Percentiles rank a stretch among this genome's conserved stretches.
These are phyloP conservation scores for Halichoeres trimaculatus DNA, from an alignment of 2,113 vertebrate genomes.

Conservation along the genomic window DNA sequence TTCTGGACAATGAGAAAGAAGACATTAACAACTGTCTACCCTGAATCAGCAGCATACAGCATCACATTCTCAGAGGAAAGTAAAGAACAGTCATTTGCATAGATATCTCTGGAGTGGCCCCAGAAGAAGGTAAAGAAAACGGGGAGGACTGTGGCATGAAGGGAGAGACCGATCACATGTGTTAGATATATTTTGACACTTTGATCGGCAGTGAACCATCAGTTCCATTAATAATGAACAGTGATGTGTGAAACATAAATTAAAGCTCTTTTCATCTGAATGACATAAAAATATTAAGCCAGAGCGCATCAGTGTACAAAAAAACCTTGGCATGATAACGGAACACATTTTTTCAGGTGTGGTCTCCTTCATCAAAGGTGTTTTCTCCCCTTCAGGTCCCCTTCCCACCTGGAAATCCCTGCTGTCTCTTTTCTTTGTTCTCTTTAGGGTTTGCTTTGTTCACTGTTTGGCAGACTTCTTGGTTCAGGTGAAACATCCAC, in stretches of 20 bases:
- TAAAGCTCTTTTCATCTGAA: conserved; percentile 15
- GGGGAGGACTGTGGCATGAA: background rate
- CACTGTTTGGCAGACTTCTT: conserved; percentile 31
- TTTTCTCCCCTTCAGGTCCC: conserved; percentile 12
- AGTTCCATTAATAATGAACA: background rate
- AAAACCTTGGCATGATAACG: conserved; percentile 55
- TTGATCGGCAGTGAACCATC: conserved; percentile 13
- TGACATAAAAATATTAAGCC: conserved; percentile 3
- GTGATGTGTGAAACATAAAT: conserved; percentile 29
- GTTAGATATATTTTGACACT: background rate
- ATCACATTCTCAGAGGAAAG: conserved; percentile 48
- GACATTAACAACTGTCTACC: conserved; percentile 22
- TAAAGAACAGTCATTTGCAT: conserved; percentile 71
- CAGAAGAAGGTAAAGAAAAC: background rate
- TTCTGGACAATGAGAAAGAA: background rate
- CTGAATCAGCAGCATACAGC: conserved; percentile 52
- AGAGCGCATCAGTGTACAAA: conserved; percentile 42
- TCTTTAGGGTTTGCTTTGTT: conserved; percentile 19
- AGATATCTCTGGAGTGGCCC: conserved; percentile 57
- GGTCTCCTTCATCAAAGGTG: background rate
- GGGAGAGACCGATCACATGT: background rate
- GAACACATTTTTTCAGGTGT: conserved; percentile 23
- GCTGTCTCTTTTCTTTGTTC: conserved; percentile 3
- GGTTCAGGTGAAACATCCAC: conserved; percentile 84
- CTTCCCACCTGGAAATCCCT: background rate